Evolutionary conservation across 2,888 invertebrate species (phyloP), one percentile per base, ranked within the genome.

Genomic region (Drosophila paracracens): DNA sequence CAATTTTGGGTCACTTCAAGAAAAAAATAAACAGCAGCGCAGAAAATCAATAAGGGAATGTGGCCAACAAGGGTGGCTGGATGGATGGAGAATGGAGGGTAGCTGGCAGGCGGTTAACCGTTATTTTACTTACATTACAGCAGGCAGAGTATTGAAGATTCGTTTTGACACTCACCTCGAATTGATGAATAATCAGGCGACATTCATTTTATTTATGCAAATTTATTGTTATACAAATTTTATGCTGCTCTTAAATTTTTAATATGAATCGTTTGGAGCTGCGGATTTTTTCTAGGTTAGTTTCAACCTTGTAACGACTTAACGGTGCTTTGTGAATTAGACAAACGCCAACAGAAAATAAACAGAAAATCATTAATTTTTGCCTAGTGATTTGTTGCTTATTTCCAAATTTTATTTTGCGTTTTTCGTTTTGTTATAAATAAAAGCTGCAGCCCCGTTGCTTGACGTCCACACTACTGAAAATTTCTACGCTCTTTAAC

Each of bases 131-230:
- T 18, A 13, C 35, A 40, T 25, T 46, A 27, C 31, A 40, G 18
- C 18, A 43, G 35, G 16, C 27, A 16, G 25, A 38, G 35, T 4
- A 25, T 36, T 16, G 25, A n/a, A 48, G 35, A 50, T 50, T 50
- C 31, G 16, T 11, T 31, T 43, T 25, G 16, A 10, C 29, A 51
- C 95, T 95, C 94, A 97, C 97, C 96, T 97, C 96, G 94, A 96
- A 95, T 94, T 96, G 95, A 94, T 96, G 95, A 31, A 95, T 95
- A 96, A 94, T 96, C 96, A 95, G 96, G 95, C 97, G 96, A 96
- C 97, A 97, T 97, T 97, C 97, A 97, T 97, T 96, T 95, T 95
- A 93, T 89, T 79, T 83, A 75, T 83, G 51, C 62, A 56, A 53
- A 43, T 72, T 60, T 61, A 10, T 57, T 59, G 40, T 48, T 36